phyloP scores from a whole-genome alignment of 92 coral and sea anemone genomes.

The Pocillopora meandrina region DNA sequence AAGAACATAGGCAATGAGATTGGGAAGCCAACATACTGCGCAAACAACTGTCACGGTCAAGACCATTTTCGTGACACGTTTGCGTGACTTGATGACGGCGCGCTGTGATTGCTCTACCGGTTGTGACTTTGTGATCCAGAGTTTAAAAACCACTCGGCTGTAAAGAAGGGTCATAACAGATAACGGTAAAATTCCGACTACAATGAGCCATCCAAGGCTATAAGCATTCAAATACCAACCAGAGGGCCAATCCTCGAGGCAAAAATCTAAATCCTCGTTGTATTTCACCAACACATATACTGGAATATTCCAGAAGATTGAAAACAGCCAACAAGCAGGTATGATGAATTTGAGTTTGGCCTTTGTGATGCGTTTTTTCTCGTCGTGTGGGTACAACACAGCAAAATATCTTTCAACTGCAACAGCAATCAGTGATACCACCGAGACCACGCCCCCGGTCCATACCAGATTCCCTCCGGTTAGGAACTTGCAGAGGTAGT shows the following conservation, averaged over 20 bases:
- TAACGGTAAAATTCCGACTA: conserved; percentile 20
- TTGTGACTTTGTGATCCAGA: conserved; percentile 15
- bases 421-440: conserved; percentile 33
- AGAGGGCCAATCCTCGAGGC: conserved; percentile 22
- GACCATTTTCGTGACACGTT: conserved; percentile 33
- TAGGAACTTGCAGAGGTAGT: conserved; percentile 43
- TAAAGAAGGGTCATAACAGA: conserved; percentile 22
- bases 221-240: conserved; percentile 39
- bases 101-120: conserved; percentile 18
- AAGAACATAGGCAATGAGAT: conserved; percentile 31
- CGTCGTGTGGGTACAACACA: conserved; percentile 28
- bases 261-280: conserved; percentile 11
- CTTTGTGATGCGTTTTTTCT: conserved; percentile 34
- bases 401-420: conserved; percentile 44
- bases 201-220: conserved; percentile 41
- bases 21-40: conserved; percentile 41
- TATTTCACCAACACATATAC: conserved; percentile 24
- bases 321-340: conserved; percentile 35
- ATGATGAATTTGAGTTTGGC: conserved; percentile 36
- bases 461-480: conserved; percentile 43
- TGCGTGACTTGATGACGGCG: conserved; percentile 35
- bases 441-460: conserved; percentile 43
- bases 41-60: conserved; percentile 40
- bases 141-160: conserved; percentile 35
- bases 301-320: conserved; percentile 36